These are phyloP conservation scores for Cyanoramphus novaezelandiae DNA, from an alignment of 2,113 vertebrate species.

Conservation along the genomic window DNA sequence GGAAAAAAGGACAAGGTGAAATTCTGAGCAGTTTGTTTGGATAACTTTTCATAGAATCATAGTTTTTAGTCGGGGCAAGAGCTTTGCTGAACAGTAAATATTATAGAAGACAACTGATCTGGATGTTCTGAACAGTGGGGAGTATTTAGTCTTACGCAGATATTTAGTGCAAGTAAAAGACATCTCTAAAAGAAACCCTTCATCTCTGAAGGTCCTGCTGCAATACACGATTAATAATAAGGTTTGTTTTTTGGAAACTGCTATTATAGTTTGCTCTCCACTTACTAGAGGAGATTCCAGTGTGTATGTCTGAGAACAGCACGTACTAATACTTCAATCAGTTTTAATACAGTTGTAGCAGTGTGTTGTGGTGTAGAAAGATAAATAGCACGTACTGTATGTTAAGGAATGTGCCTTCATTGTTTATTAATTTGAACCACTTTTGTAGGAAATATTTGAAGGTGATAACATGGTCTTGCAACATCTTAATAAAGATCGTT, in stretches of 20 bases:
- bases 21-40: not conserved
- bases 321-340: not conserved
- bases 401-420: conserved; percentile 54
- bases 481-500: conserved; percentile 39
- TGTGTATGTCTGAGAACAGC: conserved; percentile 10
- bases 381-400: conserved; percentile 37
- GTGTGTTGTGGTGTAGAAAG: conserved; percentile 19
- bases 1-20: not conserved
- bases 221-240: not conserved
- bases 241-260: not conserved
- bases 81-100: not conserved
- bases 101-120: not conserved
- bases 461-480: conserved; percentile 63
- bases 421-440: conserved; percentile 42
- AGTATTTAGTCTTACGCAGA: not conserved
- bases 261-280: not conserved
- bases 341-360: conserved; percentile 1
- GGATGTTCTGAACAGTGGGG: not conserved
- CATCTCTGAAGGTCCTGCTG: not conserved
- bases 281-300: not conserved
- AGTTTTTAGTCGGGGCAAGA: not conserved
- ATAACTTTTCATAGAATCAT: not conserved
- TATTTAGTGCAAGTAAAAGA: not conserved
- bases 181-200: not conserved
- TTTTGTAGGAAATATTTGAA: conserved; percentile 64